phyloP scores from a whole-genome alignment of 2,888 invertebrate species.

The Lycia hirtaria region DNA sequence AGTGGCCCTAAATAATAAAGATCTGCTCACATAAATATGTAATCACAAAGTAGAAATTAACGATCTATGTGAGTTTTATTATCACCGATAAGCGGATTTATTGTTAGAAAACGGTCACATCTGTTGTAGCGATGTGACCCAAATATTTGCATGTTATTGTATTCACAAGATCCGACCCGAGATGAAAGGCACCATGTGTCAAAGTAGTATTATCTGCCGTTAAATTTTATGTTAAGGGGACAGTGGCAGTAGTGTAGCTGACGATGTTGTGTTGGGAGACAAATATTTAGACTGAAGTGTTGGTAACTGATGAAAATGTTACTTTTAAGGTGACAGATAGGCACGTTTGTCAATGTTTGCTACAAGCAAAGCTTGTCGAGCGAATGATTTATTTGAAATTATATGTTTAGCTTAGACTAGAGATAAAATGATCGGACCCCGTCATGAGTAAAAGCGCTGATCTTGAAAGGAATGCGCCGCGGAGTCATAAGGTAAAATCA shows the following conservation, averaged over 20 bases:
- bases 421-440: too few relatives aligned
- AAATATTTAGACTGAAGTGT: too few relatives aligned
- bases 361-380: too few relatives aligned
- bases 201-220: conserved; percentile 12
- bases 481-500: too few relatives aligned
- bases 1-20: too few relatives aligned
- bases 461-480: too few relatives aligned
- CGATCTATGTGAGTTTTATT: neutral
- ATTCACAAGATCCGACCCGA: conserved; percentile 19
- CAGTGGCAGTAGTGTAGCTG: neutral
- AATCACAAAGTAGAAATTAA: neutral
- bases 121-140: conserved; percentile 26
- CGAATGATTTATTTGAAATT: too few relatives aligned
- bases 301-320: too few relatives aligned
- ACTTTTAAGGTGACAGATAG: too few relatives aligned
- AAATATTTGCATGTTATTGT: conserved; percentile 32
- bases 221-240: conserved; percentile 3
- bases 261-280: neutral
- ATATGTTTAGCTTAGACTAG: too few relatives aligned
- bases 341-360: too few relatives aligned
- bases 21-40: neutral
- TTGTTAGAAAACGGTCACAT: conserved; percentile 20
- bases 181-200: conserved; percentile 19
- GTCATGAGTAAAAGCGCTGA: too few relatives aligned
- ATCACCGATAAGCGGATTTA: conserved; percentile 1